Evolutionary conservation across 2,113 vertebrate genomes (phyloP), one percentile per base, ranked within the genome.

Genomic region (Lanius ludovicianus): DNA sequence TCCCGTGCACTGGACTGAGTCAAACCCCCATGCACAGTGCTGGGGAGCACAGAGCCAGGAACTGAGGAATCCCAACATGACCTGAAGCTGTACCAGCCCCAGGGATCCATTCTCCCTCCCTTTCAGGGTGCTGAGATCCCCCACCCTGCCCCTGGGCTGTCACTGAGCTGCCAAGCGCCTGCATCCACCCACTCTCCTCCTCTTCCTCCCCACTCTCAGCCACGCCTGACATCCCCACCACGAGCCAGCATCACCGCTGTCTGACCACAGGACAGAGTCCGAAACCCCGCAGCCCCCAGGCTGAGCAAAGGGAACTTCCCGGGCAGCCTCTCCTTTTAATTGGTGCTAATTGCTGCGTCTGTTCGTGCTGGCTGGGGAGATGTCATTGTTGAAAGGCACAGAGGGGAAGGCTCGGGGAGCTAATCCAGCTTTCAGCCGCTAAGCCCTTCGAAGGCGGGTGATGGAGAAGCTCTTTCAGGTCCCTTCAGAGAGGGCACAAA

Each of bases 291-390:
- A 80, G 88, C n/a, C 81, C 68, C 49, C 15, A 5, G 80, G 63
- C 73, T 91, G 82, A 90, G 93, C 89, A 90, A 91, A 93, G 81
- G 49, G 81, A 97, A 96, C 95, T 93, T 96, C 97, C 96, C 50
- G 73, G 88, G 92, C 93, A 80, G 93, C 92, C 95, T 97, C 95
- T 96, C 94, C 95, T 95, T 98, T 98, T 97, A 98, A 98, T 98
- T 98, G 97, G 95, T 96, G 95, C 97, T 98, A 98, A 98, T 98
- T 98, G 97, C 96, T 94, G 96, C 77, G 93, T 96, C 97, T 97
- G 97, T 96, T 97, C 93, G 18, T 62, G 96, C 96, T 89, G 96
- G 97, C 97, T 94, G 93, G 96, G 81, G 95, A 97, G 95, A 96
- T 96, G 97, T 96, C 96, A 94, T 95, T 92, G 95, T 94, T 97